Percentiles rank a stretch among this genome's conserved stretches.
Evolutionary conservation across 2,113 vertebrate species (phyloP).

Genomic region (Pteronura brasiliensis): DNA sequence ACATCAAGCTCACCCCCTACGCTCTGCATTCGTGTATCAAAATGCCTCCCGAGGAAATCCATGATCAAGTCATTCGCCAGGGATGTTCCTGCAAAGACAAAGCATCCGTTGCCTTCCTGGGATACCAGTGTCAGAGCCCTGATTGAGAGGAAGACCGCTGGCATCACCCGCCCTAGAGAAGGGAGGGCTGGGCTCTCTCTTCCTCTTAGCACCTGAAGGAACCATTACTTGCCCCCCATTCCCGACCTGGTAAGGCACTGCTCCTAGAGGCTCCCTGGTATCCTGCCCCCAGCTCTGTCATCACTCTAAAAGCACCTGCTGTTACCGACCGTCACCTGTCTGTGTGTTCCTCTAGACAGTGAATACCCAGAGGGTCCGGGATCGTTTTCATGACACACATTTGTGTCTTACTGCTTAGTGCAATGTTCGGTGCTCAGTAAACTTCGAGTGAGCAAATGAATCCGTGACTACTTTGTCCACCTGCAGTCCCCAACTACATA

Average conservation of each 20-base stretch:
- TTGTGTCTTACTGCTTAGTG: neutral
- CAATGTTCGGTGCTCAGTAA: too few relatives aligned
- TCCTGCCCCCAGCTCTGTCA: neutral
- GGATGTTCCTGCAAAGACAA: neutral
- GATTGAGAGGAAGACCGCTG: neutral
- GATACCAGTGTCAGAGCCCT: accelerated
- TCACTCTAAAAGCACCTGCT: neutral
- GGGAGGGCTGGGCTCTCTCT: accelerated
- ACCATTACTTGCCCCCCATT: accelerated
- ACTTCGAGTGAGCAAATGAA: neutral
- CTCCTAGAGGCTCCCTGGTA: neutral
- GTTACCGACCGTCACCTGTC: neutral
- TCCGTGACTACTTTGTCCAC: accelerated
- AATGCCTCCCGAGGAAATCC: neutral
- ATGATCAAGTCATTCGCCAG: neutral
- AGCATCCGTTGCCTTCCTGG: accelerated
- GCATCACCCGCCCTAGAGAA: accelerated
- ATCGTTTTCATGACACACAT: neutral
- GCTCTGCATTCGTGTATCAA: neutral
- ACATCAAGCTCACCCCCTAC: accelerated
- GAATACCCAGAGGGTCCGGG: accelerated
- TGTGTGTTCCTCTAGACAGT: neutral
- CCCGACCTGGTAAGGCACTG: neutral
- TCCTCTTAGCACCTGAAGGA: neutral
- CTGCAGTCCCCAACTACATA: neutral